Conservation (phyloP, 1,140 invertebrate species). For the Drosophila suzukii region DNA sequence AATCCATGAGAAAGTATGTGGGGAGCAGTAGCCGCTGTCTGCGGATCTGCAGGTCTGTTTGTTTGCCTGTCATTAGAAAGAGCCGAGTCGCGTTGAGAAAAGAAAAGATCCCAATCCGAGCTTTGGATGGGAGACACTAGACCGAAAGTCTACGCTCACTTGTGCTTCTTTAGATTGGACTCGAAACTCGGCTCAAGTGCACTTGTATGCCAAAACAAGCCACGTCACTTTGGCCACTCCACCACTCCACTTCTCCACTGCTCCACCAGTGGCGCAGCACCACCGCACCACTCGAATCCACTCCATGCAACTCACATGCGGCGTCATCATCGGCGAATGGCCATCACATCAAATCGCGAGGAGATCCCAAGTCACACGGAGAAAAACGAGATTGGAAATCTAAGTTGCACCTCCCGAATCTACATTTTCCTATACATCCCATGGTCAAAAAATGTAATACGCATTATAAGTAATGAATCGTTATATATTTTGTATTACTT, state of each 20-base stretch:
- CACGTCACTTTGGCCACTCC: conserved; percentile 78
- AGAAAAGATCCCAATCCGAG: conserved; percentile 52
- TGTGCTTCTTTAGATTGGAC: conserved; percentile 82
- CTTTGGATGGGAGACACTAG: conserved; percentile 69
- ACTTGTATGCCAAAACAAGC: conserved; percentile 81
- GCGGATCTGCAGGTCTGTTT: conserved; percentile 67
- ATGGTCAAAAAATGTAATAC: too few relatives aligned
- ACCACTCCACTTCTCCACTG: conserved; percentile 6
- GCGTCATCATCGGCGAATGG: conserved; percentile 66
- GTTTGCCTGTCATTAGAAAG: conserved; percentile 81
- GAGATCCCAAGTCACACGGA: conserved; percentile 30
- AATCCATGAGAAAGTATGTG: conserved; percentile 77
- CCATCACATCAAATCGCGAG: conserved; percentile 66
- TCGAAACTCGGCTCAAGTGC: conserved; percentile 80
- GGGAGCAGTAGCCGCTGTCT: conserved; percentile 54
- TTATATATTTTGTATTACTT: too few relatives aligned
- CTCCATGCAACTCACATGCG: conserved; percentile 57
- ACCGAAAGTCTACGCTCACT: conserved; percentile 80
- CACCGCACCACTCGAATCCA: conserved; percentile 48
- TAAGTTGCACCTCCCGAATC: background rate
- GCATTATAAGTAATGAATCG: too few relatives aligned
- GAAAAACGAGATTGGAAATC: conserved; percentile 1
- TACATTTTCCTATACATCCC: too few relatives aligned
- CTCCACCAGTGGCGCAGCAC: conserved; percentile 25
- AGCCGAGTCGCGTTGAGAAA: conserved; percentile 37